Conservation (phyloP, 2,113 vertebrate species). For the Pionites leucogaster region DNA sequence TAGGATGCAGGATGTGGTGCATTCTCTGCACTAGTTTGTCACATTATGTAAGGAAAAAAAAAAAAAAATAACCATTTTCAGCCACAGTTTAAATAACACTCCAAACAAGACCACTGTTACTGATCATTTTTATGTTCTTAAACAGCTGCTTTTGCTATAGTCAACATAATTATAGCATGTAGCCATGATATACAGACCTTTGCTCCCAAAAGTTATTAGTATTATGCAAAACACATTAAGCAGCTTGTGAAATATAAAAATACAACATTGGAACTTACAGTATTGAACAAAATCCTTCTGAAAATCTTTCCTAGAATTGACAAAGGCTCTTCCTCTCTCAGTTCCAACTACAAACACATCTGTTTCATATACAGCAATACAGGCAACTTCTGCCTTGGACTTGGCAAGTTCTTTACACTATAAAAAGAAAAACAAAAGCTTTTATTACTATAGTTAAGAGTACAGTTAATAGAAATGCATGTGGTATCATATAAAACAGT, state of each 20-base stretch:
- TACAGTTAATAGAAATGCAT: background rate
- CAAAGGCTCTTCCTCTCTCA: constrained; percentile 79
- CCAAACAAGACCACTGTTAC: background rate
- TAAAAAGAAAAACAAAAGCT: constrained; percentile 35
- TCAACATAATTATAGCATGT: rapidly evolving
- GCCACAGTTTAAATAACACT: background rate
- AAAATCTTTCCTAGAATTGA: constrained; percentile 80
- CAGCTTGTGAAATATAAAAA: background rate
- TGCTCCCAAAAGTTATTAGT: background rate
- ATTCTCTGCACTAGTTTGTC: background rate
- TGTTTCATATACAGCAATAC: constrained; percentile 79
- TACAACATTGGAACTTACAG: constrained; percentile 70
- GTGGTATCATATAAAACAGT: background rate
- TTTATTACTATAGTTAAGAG: background rate
- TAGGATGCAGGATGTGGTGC: background rate
- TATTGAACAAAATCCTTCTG: constrained; percentile 83
- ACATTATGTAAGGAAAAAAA: background rate
- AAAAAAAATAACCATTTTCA: background rate
- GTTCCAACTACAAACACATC: constrained; percentile 81
- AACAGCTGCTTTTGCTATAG: background rate
- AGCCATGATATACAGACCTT: background rate
- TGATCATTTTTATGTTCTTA: background rate
- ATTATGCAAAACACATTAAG: background rate
- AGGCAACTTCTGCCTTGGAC: constrained; percentile 83
- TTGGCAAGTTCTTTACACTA: constrained; percentile 83